Evolutionary conservation across 2,113 vertebrate species (phyloP).

Genomic region (Egretta garzetta): DNA sequence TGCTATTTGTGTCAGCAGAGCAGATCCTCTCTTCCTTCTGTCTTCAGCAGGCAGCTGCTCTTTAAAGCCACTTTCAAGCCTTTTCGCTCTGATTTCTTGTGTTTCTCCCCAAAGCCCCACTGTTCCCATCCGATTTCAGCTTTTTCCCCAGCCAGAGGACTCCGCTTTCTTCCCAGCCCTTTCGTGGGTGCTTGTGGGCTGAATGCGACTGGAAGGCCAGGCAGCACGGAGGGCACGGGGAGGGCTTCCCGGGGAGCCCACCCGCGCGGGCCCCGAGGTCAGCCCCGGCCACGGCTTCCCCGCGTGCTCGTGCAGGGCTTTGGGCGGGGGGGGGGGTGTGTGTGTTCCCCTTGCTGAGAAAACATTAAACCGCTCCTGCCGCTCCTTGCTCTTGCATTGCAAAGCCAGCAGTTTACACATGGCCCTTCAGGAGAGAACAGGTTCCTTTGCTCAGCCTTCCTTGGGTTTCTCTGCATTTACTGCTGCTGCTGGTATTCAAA

Average conservation of each 20-base stretch:
- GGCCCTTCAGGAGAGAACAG: background rate
- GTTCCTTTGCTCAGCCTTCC: background rate
- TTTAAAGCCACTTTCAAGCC: background rate
- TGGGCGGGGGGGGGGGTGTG: background rate
- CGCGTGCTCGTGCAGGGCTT: rapidly evolving
- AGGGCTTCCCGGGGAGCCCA: background rate
- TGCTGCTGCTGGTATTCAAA: background rate
- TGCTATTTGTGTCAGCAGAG: background rate
- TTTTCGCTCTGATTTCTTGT: background rate
- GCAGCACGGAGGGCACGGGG: background rate
- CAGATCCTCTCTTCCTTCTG: background rate
- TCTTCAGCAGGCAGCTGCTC: background rate
- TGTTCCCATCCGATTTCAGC: background rate
- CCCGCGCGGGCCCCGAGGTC: rapidly evolving
- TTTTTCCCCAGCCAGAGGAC: background rate
- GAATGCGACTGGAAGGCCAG: background rate
- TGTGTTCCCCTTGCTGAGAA: background rate
- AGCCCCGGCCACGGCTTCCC: background rate
- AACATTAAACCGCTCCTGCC: background rate
- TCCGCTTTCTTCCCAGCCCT: background rate
- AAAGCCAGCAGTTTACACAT: background rate
- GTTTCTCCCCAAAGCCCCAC: rapidly evolving
- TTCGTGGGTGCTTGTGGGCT: background rate
- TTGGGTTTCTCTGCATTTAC: background rate
- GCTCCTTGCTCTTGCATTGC: background rate